Conservation (phyloP, 2,888 invertebrate species). For the Amphimallon solstitiale region DNA sequence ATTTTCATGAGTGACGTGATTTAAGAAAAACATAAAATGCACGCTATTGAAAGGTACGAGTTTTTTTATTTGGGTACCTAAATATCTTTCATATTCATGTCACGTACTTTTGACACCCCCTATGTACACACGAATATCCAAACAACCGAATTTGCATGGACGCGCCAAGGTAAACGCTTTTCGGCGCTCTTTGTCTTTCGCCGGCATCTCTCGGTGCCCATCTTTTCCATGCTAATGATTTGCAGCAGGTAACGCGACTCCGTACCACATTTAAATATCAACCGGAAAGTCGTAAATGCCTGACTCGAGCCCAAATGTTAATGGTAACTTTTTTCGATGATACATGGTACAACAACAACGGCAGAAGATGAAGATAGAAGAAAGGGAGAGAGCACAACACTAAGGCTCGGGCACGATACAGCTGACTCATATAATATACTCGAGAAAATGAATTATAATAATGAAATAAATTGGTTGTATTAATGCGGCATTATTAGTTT, state of each 20-base stretch:
- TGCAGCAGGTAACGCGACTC: conserved; percentile 52
- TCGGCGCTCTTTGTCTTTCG: conserved; percentile 38
- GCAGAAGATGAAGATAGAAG: too few relatives aligned
- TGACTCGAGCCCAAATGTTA: conserved; percentile 16
- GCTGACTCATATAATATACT: conserved; percentile 58
- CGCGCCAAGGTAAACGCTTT: conserved; percentile 30
- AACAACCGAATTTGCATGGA: conserved; percentile 35
- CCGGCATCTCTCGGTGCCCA: conserved; percentile 23
- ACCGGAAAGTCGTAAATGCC: conserved; percentile 26
- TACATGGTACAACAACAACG: not conserved
- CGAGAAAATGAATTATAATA: conserved; percentile 62
- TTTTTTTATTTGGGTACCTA: too few relatives aligned
- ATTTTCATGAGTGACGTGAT: too few relatives aligned
- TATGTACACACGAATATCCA: not conserved
- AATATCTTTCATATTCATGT: too few relatives aligned
- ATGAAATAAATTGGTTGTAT: conserved; percentile 64
- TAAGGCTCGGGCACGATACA: conserved; percentile 5
- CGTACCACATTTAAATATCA: conserved; percentile 49
- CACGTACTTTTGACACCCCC: not conserved
- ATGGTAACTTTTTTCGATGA: conserved; percentile 34
- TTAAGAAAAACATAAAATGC: too few relatives aligned
- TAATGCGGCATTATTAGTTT: conserved; percentile 64
- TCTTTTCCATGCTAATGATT: conserved; percentile 61
- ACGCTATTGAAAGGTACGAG: too few relatives aligned
- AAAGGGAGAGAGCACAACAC: too few relatives aligned